phyloP scores from a whole-genome alignment of 2,888 invertebrate genomes.

The Gastracanthus pulcherrimus region DNA sequence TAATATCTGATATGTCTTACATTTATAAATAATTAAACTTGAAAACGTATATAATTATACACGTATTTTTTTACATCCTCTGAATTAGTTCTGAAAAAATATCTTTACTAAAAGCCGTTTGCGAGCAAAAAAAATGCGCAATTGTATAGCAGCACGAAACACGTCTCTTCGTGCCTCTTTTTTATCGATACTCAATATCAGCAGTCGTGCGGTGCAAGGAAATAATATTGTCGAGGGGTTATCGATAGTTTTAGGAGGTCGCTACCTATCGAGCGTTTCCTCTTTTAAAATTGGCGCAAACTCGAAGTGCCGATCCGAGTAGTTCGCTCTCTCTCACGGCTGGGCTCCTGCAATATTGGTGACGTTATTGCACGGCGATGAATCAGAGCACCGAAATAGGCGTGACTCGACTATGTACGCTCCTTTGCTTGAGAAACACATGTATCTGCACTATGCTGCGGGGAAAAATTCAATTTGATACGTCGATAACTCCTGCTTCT shows the following conservation, averaged over 20 bases:
- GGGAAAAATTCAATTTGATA: slow-evolving; percentile 25
- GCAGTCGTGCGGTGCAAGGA: not conserved
- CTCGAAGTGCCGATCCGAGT: not conserved
- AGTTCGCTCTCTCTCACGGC: not conserved
- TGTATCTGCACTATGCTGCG: not conserved
- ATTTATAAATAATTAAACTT: too few species aligned
- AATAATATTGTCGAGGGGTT: slow-evolving; percentile 24
- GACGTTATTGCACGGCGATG: slow-evolving; percentile 54
- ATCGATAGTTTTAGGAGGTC: slow-evolving; percentile 14
- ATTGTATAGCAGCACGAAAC: too few species aligned
- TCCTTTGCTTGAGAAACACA: slow-evolving; percentile 5
- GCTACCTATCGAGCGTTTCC: slow-evolving; percentile 35
- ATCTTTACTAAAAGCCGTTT: not conserved
- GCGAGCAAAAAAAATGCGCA: not conserved
- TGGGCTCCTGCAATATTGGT: slow-evolving; percentile 50
- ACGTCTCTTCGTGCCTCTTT: not conserved
- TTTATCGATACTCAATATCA: slow-evolving; percentile 4
- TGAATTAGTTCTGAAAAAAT: too few species aligned
- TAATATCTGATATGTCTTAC: too few species aligned
- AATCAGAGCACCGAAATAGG: slow-evolving; percentile 60
- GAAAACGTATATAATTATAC: too few species aligned
- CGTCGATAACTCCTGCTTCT: not conserved
- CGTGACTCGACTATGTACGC: slow-evolving; percentile 25
- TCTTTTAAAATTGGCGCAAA: slow-evolving; percentile 55
- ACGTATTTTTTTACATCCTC: too few species aligned